phyloP scores from a whole-genome alignment of 2,888 invertebrate genomes.

The Agonopterix subpropinquella region DNA sequence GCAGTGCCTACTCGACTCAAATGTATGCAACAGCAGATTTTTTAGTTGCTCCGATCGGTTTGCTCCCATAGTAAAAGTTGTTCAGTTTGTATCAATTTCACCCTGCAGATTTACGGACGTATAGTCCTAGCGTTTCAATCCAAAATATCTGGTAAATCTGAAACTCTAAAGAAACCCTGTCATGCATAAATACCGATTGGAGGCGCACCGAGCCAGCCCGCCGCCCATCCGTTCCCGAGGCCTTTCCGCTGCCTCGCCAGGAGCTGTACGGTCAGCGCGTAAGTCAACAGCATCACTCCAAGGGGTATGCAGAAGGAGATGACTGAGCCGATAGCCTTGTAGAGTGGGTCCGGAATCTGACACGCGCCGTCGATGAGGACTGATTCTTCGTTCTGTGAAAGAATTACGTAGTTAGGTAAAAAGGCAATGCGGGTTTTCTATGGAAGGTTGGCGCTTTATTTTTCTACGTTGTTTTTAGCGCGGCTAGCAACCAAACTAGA shows the following conservation, averaged over 20 bases:
- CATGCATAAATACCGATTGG: constrained; percentile 62
- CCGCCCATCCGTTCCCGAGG: constrained; percentile 80
- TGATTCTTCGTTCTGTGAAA: constrained; percentile 84
- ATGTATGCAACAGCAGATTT: no score
- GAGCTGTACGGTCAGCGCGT: constrained; percentile 91
- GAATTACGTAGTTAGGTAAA: not conserved
- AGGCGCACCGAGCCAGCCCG: constrained; percentile 83
- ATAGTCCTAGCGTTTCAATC: no score
- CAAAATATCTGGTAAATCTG: no score
- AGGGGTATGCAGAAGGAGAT: constrained; percentile 97
- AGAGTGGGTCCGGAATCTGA: constrained; percentile 91
- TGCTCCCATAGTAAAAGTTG: no score
- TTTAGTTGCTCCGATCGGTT: no score
- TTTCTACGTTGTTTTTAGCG: no score
- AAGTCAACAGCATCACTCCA: constrained; percentile 96
- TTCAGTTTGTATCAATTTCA: no score
- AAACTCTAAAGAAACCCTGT: not conserved
- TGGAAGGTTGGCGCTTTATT: no score
- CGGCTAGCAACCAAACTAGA: no score
- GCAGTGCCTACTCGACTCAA: no score
- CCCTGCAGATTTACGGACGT: no score
- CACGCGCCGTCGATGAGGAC: constrained; percentile 89
- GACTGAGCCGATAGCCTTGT: constrained; percentile 94
- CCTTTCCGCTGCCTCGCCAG: constrained; percentile 89
- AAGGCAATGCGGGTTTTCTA: no score